Evolutionary conservation across 2,113 vertebrate genomes (phyloP).

Genomic region (Alexandromys fortis): DNA sequence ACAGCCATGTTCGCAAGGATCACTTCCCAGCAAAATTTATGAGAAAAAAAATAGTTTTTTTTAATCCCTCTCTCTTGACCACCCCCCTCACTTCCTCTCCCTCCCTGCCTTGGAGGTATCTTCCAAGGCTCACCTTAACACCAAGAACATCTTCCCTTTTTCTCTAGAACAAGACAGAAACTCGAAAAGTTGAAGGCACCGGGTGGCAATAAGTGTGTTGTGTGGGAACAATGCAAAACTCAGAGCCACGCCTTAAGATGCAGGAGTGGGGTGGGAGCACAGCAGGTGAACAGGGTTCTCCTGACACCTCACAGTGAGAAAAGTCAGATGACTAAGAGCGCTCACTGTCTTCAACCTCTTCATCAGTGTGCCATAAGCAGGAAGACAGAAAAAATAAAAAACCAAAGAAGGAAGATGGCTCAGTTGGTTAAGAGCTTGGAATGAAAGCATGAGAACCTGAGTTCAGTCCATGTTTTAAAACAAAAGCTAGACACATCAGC

Average conservation of each 20-base stretch:
- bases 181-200: neutral
- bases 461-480: neutral
- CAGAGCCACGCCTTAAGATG: neutral
- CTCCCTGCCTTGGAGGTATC: neutral
- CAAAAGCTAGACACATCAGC: too few species aligned
- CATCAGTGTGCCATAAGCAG: neutral
- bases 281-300: neutral
- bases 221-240: constrained; percentile 12
- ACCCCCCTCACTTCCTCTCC: neutral
- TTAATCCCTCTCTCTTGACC: too few species aligned
- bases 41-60: neutral
- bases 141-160: neutral
- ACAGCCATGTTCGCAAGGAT: neutral
- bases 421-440: neutral
- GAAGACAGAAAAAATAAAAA: neutral
- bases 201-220: neutral
- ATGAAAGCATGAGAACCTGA: neutral
- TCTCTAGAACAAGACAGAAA: neutral
- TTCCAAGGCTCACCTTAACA: neutral
- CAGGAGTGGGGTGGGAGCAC: neutral
- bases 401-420: neutral
- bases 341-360: neutral
- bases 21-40: neutral
- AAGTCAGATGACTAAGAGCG: neutral
- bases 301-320: neutral